These are phyloP conservation scores for Apis cerana DNA, from an alignment of 1,140 invertebrate species.

Conservation along the genomic window DNA sequence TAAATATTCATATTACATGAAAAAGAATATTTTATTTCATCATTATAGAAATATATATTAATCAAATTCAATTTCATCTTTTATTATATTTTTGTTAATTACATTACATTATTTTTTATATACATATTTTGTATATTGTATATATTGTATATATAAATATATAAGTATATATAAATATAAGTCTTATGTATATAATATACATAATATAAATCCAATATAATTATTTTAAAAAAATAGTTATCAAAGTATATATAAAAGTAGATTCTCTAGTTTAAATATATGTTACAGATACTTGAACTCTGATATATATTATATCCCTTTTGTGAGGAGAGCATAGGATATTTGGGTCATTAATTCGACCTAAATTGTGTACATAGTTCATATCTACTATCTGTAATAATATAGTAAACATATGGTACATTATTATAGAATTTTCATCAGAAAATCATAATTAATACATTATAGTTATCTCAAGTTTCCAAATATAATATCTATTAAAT, in stretches of 20 bases:
- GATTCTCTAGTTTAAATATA: neutral
- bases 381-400: constrained; percentile 10
- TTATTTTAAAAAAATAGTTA: no score
- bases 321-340: constrained; percentile 6
- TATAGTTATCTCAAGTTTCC: neutral
- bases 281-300: neutral
- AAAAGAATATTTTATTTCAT: no score
- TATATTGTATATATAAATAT: neutral
- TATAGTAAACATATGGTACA: neutral
- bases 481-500: neutral
- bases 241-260: no score
- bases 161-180: neutral
- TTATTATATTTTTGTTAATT: no score
- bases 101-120: no score
- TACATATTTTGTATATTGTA: neutral
- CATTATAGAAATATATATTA: neutral
- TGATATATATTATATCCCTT: neutral
- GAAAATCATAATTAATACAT: neutral
- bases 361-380: constrained; percentile 28
- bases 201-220: no score
- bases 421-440: constrained; percentile 3
- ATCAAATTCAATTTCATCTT: neutral
- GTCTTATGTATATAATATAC: no score
- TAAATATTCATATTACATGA: neutral
- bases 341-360: constrained; percentile 25